Conservation (phyloP, 2,888 invertebrate genomes). For the Caenorhabditis sp. region DNA sequence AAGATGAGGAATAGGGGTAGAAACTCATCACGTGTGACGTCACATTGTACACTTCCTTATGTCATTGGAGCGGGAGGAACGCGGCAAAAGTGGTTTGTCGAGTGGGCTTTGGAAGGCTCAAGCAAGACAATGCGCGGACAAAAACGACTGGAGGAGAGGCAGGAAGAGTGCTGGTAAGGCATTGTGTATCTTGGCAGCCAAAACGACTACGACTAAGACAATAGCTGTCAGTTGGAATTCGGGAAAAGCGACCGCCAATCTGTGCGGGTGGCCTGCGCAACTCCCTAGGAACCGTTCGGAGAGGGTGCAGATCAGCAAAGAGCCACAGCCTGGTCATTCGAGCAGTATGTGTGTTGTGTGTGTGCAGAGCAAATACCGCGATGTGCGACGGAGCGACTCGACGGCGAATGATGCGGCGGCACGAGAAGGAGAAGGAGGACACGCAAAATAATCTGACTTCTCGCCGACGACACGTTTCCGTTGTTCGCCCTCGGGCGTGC, state of each 20-base stretch:
- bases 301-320: conserved; percentile 53
- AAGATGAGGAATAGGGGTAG: conserved; percentile 3
- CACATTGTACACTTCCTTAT: conserved; percentile 31
- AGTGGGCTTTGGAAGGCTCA: conserved; percentile 46
- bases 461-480: conserved; percentile 32
- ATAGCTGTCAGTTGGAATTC: conserved; percentile 46
- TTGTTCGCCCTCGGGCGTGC: background rate
- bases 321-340: conserved; percentile 49
- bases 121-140: conserved; percentile 42
- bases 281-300: conserved; percentile 45
- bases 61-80: conserved; percentile 42
- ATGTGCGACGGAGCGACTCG: conserved; percentile 40
- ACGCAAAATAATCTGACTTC: conserved; percentile 48
- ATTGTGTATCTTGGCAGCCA: conserved; percentile 45
- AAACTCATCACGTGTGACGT: conserved; percentile 43
- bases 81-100: conserved; percentile 58
- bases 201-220: conserved; percentile 47
- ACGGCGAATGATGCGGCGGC: conserved; percentile 39
- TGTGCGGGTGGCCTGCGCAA: conserved; percentile 23
- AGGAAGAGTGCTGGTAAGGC: conserved; percentile 14
- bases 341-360: conserved; percentile 48
- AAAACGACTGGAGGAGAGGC: conserved; percentile 19
- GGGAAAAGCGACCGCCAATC: conserved; percentile 16
- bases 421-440: conserved; percentile 33
- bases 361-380: conserved; percentile 54